Evolutionary conservation across 2,888 invertebrate species (phyloP).

Genomic region (Falcaria lacertinaria): DNA sequence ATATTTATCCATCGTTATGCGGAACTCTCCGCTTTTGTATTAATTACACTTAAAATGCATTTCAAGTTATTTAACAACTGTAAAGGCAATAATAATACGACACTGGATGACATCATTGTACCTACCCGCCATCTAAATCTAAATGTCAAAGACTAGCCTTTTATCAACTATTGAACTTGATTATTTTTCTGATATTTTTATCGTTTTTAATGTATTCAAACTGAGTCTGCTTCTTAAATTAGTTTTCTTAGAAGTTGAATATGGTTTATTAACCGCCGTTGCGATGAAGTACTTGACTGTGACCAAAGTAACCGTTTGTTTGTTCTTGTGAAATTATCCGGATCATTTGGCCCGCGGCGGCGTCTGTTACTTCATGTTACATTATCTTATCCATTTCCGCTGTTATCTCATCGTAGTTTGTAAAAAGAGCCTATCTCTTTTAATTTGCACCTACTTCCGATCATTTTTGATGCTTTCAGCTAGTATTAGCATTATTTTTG

Average conservation of each 20-base stretch:
- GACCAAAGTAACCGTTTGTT: slow-evolving; percentile 32
- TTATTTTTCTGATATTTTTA: neutral
- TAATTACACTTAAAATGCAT: neutral
- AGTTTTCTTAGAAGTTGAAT: slow-evolving; percentile 27
- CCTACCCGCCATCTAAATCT: neutral
- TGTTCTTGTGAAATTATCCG: slow-evolving; percentile 37
- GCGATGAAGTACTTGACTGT: slow-evolving; percentile 23
- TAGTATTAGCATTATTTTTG: too few species aligned
- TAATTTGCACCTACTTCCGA: neutral
- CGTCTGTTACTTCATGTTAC: slow-evolving; percentile 36
- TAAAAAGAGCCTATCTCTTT: slow-evolving; percentile 3
- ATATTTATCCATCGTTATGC: neutral
- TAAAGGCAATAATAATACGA: neutral
- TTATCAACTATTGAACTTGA: neutral
- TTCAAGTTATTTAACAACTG: neutral
- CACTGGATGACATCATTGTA: slow-evolving; percentile 2
- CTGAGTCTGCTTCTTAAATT: too few species aligned
- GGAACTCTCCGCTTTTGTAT: neutral
- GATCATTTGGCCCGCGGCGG: slow-evolving; percentile 37
- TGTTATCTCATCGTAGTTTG: slow-evolving; percentile 46
- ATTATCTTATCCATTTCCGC: slow-evolving; percentile 50
- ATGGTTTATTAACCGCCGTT: slow-evolving; percentile 12
- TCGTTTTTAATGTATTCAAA: neutral
- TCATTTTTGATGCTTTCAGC: neutral
- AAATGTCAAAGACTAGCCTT: neutral